Evolutionary conservation across 2,888 invertebrate genomes (phyloP).

Genomic region (Chloromyia formosa): DNA sequence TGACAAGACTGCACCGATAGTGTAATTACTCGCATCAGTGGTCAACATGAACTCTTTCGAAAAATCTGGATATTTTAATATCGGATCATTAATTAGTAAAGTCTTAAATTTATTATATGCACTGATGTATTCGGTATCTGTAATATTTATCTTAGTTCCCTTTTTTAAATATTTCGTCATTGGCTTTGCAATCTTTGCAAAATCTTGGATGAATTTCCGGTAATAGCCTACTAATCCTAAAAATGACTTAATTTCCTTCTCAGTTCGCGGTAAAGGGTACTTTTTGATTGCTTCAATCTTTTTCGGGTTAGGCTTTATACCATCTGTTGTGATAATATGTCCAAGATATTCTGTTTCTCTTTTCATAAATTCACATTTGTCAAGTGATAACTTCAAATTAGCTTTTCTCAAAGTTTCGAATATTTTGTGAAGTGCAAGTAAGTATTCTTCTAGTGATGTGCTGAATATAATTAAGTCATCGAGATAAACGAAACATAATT

Average conservation of each 20-base stretch:
- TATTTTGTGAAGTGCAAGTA: conserved; percentile 14
- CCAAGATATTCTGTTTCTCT: neutral
- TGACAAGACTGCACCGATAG: conserved; percentile 53
- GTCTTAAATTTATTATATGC: conserved; percentile 30
- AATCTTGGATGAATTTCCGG: too few relatives aligned
- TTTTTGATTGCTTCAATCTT: too few relatives aligned
- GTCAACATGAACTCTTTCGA: conserved; percentile 53
- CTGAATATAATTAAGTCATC: conserved; percentile 19
- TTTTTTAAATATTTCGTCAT: too few relatives aligned
- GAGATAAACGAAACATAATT: conserved; percentile 29
- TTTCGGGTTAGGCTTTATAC: too few relatives aligned
- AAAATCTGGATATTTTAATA: conserved; percentile 46
- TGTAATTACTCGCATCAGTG: conserved; percentile 54
- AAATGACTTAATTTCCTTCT: too few relatives aligned
- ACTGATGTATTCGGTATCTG: neutral
- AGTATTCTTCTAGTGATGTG: conserved; percentile 30
- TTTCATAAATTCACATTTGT: neutral
- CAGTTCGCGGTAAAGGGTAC: too few relatives aligned
- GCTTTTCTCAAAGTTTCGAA: neutral
- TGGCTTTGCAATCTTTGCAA: too few relatives aligned
- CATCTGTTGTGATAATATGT: too few relatives aligned
- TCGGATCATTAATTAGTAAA: conserved; percentile 25
- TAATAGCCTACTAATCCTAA: too few relatives aligned
- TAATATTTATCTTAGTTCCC: neutral
- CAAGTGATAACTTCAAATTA: neutral